Evolutionary conservation across 2,113 vertebrate genomes (phyloP), one percentile per base, ranked within the genome.

Genomic region (Astatoreochromis straeleni): DNA sequence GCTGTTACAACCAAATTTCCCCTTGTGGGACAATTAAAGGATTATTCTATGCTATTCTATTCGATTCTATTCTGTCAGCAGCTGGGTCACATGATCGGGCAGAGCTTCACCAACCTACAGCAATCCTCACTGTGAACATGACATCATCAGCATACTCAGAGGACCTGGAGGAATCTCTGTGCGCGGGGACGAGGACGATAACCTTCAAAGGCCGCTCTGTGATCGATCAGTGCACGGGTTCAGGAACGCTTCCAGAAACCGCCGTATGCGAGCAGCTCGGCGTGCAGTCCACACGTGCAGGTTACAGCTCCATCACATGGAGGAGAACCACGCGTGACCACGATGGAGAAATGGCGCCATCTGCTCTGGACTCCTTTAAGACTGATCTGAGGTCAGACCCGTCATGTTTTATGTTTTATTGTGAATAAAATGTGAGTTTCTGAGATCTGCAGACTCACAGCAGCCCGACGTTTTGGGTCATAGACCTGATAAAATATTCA

Each of bases 171-270:
- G 7, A 24, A 24, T 24, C 53, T 54, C 21, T 24, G 21, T 55
- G 53, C 0, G 14, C 5, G 3, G 14, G n/a, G n/a, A n/a, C n/a
- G n/a, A n/a, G 8, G 14, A 4, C 11, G 21, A 12, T 24, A 5
- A 29, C 24, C 55, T 57, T 57, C 12, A 57, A 57, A 57, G 0
- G 12, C 1, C 4, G 2, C 9, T 35, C 31, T 35, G 58, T 35
- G 58, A 68, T 26, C 40, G 2, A 42, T 13, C 33, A 21, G 33
- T 13, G 33, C 33, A 65, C 9, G 60, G 10, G 60, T 19, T 65
- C 60, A n/a, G 19, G 19, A 1, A 38, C 19, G 1, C 60, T 65
- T 65, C 60, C 60, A 21, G 17, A 38, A 38, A 65, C 33, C 14
- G 29, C 16, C 5, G 9, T 33, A 9, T 10, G 29, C 5, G 9